Evolutionary conservation across 2,888 invertebrate species (phyloP).

Genomic region (Hydrotaea cyrtoneurina): DNA sequence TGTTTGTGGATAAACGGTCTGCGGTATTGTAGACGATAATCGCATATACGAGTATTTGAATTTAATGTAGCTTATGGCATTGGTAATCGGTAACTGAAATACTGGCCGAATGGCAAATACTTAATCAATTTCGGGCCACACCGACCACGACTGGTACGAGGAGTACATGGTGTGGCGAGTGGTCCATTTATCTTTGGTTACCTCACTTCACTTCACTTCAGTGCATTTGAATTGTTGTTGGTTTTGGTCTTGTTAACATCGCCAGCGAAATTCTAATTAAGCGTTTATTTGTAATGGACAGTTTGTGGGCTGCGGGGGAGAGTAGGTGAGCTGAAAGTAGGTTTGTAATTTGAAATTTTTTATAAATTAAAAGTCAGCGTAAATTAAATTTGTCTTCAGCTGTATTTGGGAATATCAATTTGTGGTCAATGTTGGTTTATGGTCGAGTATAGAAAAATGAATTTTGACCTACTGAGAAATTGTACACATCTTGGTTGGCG

Average conservation of each 20-base stretch:
- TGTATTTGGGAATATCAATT: too few species aligned
- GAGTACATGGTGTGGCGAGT: background rate
- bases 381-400: too few species aligned
- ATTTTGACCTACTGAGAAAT: too few species aligned
- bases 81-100: background rate
- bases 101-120: background rate
- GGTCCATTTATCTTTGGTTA: background rate
- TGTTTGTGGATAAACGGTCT: background rate
- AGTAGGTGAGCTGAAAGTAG: too few species aligned
- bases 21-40: background rate
- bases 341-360: too few species aligned
- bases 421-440: too few species aligned
- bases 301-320: background rate
- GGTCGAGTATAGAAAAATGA: too few species aligned
- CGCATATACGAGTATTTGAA: slow-evolving; percentile 9
- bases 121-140: background rate
- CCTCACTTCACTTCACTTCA: background rate
- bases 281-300: background rate
- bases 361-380: too few species aligned
- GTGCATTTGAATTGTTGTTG: background rate
- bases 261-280: background rate
- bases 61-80: background rate
- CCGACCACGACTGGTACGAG: too few species aligned
- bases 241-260: background rate
- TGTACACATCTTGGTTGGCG: too few species aligned